phyloP scores from a whole-genome alignment of 1,140 invertebrate species.

The Meteorus sp. region DNA sequence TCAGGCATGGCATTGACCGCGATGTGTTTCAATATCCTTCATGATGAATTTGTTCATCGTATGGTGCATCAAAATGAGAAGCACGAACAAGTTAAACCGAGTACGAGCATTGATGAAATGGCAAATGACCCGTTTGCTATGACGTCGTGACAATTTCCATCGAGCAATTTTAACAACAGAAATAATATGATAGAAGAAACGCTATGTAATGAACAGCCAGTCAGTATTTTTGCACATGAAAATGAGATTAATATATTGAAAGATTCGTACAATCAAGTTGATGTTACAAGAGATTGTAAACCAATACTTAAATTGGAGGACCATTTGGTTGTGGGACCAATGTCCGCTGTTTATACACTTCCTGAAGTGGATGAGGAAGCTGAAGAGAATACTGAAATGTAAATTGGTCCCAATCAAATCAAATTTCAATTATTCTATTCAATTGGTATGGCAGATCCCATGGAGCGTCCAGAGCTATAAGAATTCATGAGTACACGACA shows the following conservation, averaged over 20 bases:
- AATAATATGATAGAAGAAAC: slow-evolving; percentile 69
- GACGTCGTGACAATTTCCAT: slow-evolving; percentile 70
- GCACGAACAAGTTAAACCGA: slow-evolving; percentile 54
- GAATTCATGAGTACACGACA: too few species aligned
- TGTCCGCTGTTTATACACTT: slow-evolving; percentile 65
- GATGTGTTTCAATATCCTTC: slow-evolving; percentile 97
- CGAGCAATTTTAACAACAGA: slow-evolving; percentile 63
- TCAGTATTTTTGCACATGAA: slow-evolving; percentile 59
- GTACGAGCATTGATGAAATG: slow-evolving; percentile 61
- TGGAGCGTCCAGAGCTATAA: too few species aligned
- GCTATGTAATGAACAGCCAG: slow-evolving; percentile 63
- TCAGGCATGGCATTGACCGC: slow-evolving; percentile 94
- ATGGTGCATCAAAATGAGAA: slow-evolving; percentile 66
- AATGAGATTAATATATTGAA: slow-evolving; percentile 57
- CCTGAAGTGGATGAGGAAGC: slow-evolving; percentile 66
- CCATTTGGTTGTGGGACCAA: slow-evolving; percentile 46
- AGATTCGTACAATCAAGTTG: slow-evolving; percentile 55
- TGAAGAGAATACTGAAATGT: slow-evolving; percentile 66
- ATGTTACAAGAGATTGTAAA: slow-evolving; percentile 55
- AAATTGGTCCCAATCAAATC: slow-evolving; percentile 37
- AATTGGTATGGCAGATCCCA: slow-evolving; percentile 26
- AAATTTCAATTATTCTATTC: not conserved
- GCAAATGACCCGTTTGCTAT: slow-evolving; percentile 62
- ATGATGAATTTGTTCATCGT: slow-evolving; percentile 87
- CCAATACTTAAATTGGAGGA: slow-evolving; percentile 53